Evolutionary conservation across 1,140 invertebrate genomes (phyloP).

Genomic region (Drosophila littoralis): DNA sequence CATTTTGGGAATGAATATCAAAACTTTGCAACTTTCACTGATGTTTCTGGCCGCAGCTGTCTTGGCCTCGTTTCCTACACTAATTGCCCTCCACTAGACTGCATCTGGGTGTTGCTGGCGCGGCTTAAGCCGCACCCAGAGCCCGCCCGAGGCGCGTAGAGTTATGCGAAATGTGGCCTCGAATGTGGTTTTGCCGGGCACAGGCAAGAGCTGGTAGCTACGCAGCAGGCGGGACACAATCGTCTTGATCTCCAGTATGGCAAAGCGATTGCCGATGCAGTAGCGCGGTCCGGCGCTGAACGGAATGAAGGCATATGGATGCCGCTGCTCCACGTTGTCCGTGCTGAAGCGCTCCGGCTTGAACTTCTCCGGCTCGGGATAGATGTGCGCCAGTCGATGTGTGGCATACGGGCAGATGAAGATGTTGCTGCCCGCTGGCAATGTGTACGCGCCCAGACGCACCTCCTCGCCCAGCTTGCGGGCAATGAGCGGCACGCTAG

Average conservation of each 20-base stretch:
- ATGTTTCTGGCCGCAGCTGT: neutral
- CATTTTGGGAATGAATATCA: neutral
- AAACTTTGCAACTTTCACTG: neutral
- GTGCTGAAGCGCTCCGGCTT: slow-evolving; percentile 89
- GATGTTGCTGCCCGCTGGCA: slow-evolving; percentile 84
- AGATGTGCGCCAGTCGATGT: slow-evolving; percentile 88
- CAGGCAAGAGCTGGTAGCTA: slow-evolving; percentile 85
- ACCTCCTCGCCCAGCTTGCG: slow-evolving; percentile 87
- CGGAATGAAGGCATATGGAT: slow-evolving; percentile 88
- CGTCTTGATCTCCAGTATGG: slow-evolving; percentile 89
- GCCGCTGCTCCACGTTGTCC: slow-evolving; percentile 85
- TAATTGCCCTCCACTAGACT: neutral
- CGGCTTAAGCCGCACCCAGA: slow-evolving; percentile 85
- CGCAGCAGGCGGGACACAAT: slow-evolving; percentile 88
- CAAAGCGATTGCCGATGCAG: slow-evolving; percentile 88
- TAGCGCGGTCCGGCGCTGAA: slow-evolving; percentile 88
- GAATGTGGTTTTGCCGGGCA: slow-evolving; percentile 85
- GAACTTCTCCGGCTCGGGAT: slow-evolving; percentile 89
- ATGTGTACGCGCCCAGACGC: slow-evolving; percentile 81
- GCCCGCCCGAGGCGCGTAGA: slow-evolving; percentile 85
- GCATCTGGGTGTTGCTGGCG: slow-evolving; percentile 43
- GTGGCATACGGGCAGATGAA: slow-evolving; percentile 86
- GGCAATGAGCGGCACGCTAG: slow-evolving; percentile 88
- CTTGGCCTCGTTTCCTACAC: slow-evolving; percentile 10
- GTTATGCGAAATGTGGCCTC: slow-evolving; percentile 86